Base-by-base conservation (phyloP, 1,140 invertebrate genomes). In the Hesperophylax magnus region DNA sequence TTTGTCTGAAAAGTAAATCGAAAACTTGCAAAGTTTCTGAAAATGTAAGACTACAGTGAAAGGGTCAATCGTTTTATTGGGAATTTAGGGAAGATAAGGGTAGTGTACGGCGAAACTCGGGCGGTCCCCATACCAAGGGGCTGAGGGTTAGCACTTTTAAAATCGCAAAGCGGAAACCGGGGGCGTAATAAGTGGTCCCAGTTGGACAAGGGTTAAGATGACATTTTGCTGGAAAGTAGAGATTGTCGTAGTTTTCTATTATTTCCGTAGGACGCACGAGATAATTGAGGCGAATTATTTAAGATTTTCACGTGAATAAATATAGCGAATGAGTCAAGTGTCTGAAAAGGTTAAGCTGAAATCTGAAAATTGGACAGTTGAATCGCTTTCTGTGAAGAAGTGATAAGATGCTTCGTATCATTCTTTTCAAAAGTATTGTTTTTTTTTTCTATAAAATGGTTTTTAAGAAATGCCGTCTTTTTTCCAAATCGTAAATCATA, bases 41-140 rank as follows among this genome's bases (percentile, higher is more conserved):
- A 47, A 47, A 14, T 47, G 11, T 47, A 14, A 47, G 39, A 47
- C 39, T 47, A 47, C 39, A 47, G 14, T 14, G 39, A 47, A 22
- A 61, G 20, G 77, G 77, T 78, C 77, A 78, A 78, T 54, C 60
- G 77, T 78, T 78, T 78, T 78, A 78, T 78, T 65, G 60, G 6
- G 77, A 67, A 65, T 78, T 78, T 78, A 31, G 54, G 39, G 4
- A 53, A 67, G 77, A 78, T 78, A 78, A 78, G 61, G 76, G 56
- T 65, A 20, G 75, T 22, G 2, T 17, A 27, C 53, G 53, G 11
- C 17, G 15, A 34, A 54, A 71, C 18, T 34, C n/a, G 63, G 53
- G 34, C 15, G 77, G 39, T 31, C 18, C 31, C 61, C 61, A 22
- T 18, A 53, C 17, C 53, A 27, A 22, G 34, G 61, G 31, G 34